phyloP scores from a whole-genome alignment of 2,113 vertebrate species.

The Cinclus mexicanus region DNA sequence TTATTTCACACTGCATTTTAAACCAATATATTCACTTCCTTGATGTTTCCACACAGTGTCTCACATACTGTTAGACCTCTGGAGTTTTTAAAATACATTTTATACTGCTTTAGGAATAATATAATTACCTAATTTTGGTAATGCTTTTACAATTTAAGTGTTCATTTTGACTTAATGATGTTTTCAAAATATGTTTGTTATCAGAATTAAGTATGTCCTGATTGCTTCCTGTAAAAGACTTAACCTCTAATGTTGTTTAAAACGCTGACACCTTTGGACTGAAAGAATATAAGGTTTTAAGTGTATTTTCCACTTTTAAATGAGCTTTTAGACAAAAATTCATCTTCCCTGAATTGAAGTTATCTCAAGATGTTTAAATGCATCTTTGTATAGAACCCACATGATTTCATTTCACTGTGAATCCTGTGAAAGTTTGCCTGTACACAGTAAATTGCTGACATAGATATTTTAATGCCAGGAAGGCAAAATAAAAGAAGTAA shows the following conservation, averaged over 20 bases:
- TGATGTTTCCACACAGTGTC: not conserved
- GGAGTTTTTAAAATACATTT: not conserved
- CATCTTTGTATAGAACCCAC: not conserved
- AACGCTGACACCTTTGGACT: not conserved
- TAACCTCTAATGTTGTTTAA: not conserved
- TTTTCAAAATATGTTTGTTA: not conserved
- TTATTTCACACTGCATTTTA: not conserved
- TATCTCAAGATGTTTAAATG: not conserved
- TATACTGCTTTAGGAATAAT: not conserved
- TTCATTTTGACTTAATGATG: not conserved
- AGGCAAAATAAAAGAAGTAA: not conserved
- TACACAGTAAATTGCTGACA: not conserved
- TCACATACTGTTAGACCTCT: not conserved
- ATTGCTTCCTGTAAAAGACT: not conserved
- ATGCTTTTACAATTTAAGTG: not conserved
- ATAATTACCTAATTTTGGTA: not conserved
- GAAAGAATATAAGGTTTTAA: not conserved
- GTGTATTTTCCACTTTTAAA: not conserved
- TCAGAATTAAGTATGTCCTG: not conserved
- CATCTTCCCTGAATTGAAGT: not conserved
- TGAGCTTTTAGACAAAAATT: not conserved
- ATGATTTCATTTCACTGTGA: not conserved
- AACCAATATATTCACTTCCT: not conserved
- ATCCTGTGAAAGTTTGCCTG: not conserved
- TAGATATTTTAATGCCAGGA: not conserved